Evolutionary conservation across 92 coral and sea anemone genomes (phyloP).

Genomic region (Bergia sp.): DNA sequence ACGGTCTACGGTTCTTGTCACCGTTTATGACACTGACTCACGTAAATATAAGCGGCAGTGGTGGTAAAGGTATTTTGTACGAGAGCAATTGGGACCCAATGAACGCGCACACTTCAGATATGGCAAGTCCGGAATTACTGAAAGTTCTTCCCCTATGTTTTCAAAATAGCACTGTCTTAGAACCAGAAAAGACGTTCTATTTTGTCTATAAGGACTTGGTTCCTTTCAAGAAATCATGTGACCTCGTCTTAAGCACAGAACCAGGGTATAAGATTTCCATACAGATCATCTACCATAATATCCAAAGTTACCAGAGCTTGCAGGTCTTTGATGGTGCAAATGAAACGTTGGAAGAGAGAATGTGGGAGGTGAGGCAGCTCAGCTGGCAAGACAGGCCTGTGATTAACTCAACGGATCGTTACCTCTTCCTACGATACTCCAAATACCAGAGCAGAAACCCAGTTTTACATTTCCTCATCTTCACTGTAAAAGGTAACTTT

Average conservation of each 20-base stretch:
- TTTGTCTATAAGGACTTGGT: conserved; percentile 19
- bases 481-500: conserved; percentile 60
- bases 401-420: conserved; percentile 41
- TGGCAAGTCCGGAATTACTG: conserved; percentile 50
- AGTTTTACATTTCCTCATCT: conserved; percentile 43
- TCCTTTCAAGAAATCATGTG: conserved; percentile 29
- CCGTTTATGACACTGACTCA: conserved; percentile 56
- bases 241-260: conserved; percentile 50
- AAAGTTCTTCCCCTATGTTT: conserved; percentile 42
- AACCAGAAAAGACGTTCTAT: conserved; percentile 27
- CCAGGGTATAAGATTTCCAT: conserved; percentile 52
- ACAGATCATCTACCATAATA: conserved; percentile 41
- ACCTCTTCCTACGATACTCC: conserved; percentile 38
- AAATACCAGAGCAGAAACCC: not conserved
- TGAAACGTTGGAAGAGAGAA: not conserved
- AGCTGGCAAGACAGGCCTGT: conserved; percentile 44
- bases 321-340: conserved; percentile 49
- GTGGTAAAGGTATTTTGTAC: conserved; percentile 46
- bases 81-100: conserved; percentile 39
- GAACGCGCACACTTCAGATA: conserved; percentile 28
- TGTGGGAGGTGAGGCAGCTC: conserved; percentile 42
- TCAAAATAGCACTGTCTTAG: conserved; percentile 42
- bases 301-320: conserved; percentile 17
- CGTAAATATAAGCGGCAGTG: conserved; percentile 44
- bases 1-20: conserved; percentile 48